Base-by-base conservation (phyloP, 2,113 vertebrate genomes). In the Ailurus styani region DNA sequence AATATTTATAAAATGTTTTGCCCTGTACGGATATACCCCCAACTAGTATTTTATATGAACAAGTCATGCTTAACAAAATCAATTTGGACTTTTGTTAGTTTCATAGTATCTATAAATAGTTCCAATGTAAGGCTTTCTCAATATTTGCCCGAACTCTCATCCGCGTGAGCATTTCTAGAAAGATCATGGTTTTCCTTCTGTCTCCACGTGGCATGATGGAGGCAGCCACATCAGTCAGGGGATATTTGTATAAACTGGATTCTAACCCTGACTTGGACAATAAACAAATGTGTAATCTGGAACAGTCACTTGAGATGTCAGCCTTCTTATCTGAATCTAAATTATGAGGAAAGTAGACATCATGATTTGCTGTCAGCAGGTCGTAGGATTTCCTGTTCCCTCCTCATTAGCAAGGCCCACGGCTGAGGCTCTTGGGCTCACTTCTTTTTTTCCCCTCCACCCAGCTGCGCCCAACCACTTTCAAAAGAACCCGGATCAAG, bases 1-100 rank as follows among this genome's bases (percentile, higher is more conserved):
- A 84, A 50, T 82, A 83, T 57, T 85, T 64, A 90, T 37, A 47
- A 97, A 88, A n/a, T 23, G 18, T 40, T 87, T 96, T 97, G 10
- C 23, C 31, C 31, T 20, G 0, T 52, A 40, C 57, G 27, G 31
- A 27, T 42, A 85, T 79, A n/a, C 13, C 47, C 15, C 66, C 47
- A 23, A 20, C 79, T 82, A 77, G 45, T 64, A 90, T 89, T 86
- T 82, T 64, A 68, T 25, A 95, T 4, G 5, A 31, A 54, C 3
- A 89, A 96, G 37, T n/a, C 25, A 95, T 75, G 1, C 17, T 78
- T 62, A 77, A 78, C n/a, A 73, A 73, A 68, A 55, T 20, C 13
- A 54, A 29, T 90, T 29, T 75, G n/a, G 14, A 52, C 40, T 83
- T 91, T 62, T 23, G 13, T 70, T 66, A 42, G 62, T 85, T 85